Percentiles rank a stretch among this genome's conserved stretches.
Evolutionary conservation across 2,113 vertebrate genomes (phyloP).

Genomic region (Dissostichus mawsoni): DNA sequence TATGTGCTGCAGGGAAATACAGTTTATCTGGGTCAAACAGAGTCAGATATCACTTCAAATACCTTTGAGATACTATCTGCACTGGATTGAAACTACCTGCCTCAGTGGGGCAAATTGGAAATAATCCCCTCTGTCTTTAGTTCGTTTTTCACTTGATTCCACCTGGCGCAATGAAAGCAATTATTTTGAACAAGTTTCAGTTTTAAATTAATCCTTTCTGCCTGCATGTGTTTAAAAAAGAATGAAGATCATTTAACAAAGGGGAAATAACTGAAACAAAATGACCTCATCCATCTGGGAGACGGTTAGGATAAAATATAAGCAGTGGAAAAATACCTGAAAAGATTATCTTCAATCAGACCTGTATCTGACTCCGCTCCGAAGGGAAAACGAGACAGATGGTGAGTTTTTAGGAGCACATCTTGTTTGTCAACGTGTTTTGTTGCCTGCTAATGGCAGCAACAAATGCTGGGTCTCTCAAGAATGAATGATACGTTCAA

Average conservation of each 20-base stretch:
- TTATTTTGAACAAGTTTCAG: background rate
- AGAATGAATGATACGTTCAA: background rate
- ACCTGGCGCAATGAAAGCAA: constrained; percentile 13
- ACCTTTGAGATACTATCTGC: constrained; percentile 31
- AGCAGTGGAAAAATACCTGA: background rate
- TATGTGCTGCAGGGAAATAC: background rate
- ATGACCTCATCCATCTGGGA: background rate
- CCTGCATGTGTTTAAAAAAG: background rate
- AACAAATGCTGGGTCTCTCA: background rate
- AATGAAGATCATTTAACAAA: background rate
- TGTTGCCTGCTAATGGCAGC: background rate
- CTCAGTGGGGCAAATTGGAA: constrained; percentile 22
- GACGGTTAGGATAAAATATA: background rate
- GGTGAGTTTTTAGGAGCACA: background rate
- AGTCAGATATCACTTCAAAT: constrained; percentile 29
- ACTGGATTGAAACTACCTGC: constrained; percentile 17
- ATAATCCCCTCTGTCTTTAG: constrained; percentile 34
- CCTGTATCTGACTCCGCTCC: background rate
- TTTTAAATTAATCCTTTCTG: constrained; percentile 11
- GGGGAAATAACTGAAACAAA: background rate
- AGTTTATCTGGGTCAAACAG: constrained; percentile 42
- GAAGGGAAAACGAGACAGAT: background rate
- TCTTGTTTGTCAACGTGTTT: background rate
- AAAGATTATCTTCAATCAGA: background rate
- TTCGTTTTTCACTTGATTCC: constrained; percentile 26